A percentile compares a stretch with the other conserved stretches of the same genome.
Conservation (phyloP, 1,140 invertebrate species). For the Heliothis virescens region DNA sequence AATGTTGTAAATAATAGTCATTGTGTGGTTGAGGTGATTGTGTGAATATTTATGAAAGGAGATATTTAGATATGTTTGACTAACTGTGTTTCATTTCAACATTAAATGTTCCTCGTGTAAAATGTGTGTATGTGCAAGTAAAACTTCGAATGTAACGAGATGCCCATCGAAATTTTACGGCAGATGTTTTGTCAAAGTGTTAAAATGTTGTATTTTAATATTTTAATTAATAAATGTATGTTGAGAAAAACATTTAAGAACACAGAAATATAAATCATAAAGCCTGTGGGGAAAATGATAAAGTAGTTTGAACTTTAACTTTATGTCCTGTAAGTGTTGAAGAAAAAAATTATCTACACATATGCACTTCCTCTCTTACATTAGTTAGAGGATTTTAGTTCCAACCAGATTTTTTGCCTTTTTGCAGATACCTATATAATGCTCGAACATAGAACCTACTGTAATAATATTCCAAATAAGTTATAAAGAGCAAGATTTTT, state of each 20-base stretch:
- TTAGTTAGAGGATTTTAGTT: too few species aligned
- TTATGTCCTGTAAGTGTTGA: background rate
- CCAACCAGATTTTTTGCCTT: too few species aligned
- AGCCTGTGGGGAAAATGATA: conserved; percentile 39
- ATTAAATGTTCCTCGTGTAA: conserved; percentile 65
- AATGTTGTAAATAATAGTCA: conserved; percentile 75
- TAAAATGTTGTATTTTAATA: conserved; percentile 24
- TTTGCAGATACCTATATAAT: too few species aligned
- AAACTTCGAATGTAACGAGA: conserved; percentile 37
- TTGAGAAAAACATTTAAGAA: conserved; percentile 5
- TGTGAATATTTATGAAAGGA: conserved; percentile 33
- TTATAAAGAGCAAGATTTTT: too few species aligned
- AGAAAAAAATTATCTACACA: background rate
- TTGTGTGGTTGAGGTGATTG: conserved; percentile 51
- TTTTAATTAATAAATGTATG: conserved; percentile 18
- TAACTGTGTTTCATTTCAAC: conserved; percentile 45
- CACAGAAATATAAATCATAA: conserved; percentile 19
- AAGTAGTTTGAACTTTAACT: background rate
- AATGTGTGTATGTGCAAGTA: conserved; percentile 52
- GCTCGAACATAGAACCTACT: too few species aligned
- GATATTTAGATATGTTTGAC: conserved; percentile 31
- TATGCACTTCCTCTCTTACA: too few species aligned
- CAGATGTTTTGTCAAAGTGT: conserved; percentile 1
- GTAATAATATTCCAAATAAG: too few species aligned
- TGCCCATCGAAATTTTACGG: conserved; percentile 39